Base-by-base conservation (phyloP, 2,888 invertebrate genomes). In the Drosophila fulvimacula region DNA sequence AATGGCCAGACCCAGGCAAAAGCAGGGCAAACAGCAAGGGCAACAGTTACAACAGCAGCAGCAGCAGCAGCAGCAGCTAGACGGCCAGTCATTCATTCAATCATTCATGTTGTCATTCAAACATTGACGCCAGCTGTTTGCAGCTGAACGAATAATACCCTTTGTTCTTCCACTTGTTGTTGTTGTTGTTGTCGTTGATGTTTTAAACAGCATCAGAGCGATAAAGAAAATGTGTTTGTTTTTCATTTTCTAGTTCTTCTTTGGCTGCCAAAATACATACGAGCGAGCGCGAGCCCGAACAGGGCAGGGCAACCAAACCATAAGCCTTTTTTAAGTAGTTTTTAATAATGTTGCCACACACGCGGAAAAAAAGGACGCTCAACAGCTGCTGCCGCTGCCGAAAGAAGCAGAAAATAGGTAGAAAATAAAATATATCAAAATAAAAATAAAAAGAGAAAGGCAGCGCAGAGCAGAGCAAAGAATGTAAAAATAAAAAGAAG, bases 271-370 rank as follows among this genome's bases (percentile, higher is more conserved):
- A 73, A 66, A 72, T 41, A 65, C 66, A 72, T 42, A 60, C 34
- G 58, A 55, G 42, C 42, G 21, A 44, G 24, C 56, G 42, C 56
- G 44, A 36, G 36, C 30, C 36, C 69, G 39, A 44, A 55, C 46
- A 69, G 53, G 44, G 46, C 15, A 56, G 53, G 39, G 46, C 15
- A 56, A 58, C 48, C 49, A 55, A 51, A 36, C 69, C 68, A 48
- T 76, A 84, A 84, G 81, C 79, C 79, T 69, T 81, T 81, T 81
- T 84, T 81, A 81, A 81, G 81, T 81, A 81, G 81, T 81, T 81
- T 81, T 81, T 81, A 81, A 81, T 81, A 81, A 79, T 84, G 69
- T 69, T 69, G 69, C 71, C 79, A 84, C 81, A 81, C 73, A 81
- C 84, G 84, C 81, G 82, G 84, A 69, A 81, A 78, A 75, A 76